Evolutionary conservation across 1,140 invertebrate genomes (phyloP).

Genomic region (Akabosia matsudoensis): DNA sequence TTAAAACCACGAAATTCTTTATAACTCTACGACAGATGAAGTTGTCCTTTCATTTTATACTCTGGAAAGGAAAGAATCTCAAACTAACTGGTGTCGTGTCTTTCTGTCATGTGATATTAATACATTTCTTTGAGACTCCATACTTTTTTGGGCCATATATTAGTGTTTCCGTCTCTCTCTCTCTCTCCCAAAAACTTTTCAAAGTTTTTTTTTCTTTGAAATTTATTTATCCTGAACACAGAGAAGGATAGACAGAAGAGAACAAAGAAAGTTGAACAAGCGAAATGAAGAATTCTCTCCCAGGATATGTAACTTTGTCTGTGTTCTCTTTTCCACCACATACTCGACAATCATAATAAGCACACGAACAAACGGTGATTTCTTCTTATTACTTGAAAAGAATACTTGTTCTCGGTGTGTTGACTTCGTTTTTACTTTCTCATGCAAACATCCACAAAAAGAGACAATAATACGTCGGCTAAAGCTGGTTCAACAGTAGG

Average conservation of each 20-base stretch:
- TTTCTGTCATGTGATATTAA: neutral
- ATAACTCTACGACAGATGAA: too few relatives aligned
- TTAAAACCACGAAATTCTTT: too few relatives aligned
- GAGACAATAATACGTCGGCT: too few relatives aligned
- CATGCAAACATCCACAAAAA: too few relatives aligned
- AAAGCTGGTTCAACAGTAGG: too few relatives aligned
- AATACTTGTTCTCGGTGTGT: neutral
- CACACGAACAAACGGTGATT: neutral
- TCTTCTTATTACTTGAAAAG: slow-evolving; percentile 8
- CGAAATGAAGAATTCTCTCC: slow-evolving; percentile 13
- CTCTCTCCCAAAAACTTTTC: neutral
- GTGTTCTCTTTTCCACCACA: neutral
- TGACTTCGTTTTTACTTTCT: neutral
- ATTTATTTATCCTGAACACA: slow-evolving; percentile 15
- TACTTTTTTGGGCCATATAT: neutral
- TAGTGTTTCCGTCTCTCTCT: neutral
- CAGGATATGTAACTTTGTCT: neutral
- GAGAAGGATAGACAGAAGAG: neutral
- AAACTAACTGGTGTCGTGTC: too few relatives aligned
- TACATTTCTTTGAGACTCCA: too few relatives aligned
- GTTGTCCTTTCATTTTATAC: too few relatives aligned
- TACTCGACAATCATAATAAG: neutral
- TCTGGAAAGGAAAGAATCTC: too few relatives aligned
- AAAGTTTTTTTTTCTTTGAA: neutral
- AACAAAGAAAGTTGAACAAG: neutral